A percentile compares a stretch with the other conserved stretches of the same genome.
These are phyloP conservation scores for Lissocephala sabroskyi DNA, from an alignment of 2,888 invertebrate genomes.

Conservation along the genomic window DNA sequence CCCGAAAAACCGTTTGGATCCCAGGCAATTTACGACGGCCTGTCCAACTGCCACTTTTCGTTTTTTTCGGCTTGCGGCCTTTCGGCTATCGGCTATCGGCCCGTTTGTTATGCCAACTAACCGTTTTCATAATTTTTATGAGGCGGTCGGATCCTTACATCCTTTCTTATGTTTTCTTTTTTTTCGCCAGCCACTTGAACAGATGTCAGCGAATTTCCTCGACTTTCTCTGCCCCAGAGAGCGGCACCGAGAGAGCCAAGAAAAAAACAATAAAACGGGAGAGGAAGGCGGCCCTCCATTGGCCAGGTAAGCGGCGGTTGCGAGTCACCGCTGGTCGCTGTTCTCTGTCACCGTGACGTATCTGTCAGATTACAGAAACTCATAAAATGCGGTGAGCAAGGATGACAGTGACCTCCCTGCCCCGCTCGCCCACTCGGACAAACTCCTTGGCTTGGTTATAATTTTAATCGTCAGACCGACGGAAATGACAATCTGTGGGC, in stretches of 20 bases:
- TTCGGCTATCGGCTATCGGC: slow-evolving; percentile 42
- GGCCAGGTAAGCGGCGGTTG: background rate
- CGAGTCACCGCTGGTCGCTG: slow-evolving; percentile 8
- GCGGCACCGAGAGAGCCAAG: too few relatives aligned
- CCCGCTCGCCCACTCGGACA: slow-evolving; percentile 14
- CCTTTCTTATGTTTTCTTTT: background rate
- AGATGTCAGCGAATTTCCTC: slow-evolving; percentile 47
- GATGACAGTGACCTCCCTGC: slow-evolving; percentile 46
- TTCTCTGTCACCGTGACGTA: slow-evolving; percentile 52
- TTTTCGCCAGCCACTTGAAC: slow-evolving; percentile 48
- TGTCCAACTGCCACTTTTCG: slow-evolving; percentile 16
- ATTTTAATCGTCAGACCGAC: slow-evolving; percentile 51
- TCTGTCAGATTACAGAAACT: slow-evolving; percentile 65
- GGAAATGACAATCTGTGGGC: too few relatives aligned
- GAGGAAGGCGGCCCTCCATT: slow-evolving; percentile 26
- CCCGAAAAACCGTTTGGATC: slow-evolving; percentile 65
- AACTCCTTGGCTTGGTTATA: slow-evolving; percentile 56
- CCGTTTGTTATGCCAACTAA: slow-evolving; percentile 32
- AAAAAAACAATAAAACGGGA: slow-evolving; percentile 58
- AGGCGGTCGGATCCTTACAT: background rate
- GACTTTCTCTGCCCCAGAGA: too few relatives aligned
- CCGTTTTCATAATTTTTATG: slow-evolving; percentile 37
- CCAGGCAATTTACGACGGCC: slow-evolving; percentile 39
- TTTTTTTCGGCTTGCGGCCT: background rate
- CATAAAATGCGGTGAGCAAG: slow-evolving; percentile 63